Evolutionary conservation across 2,888 invertebrate genomes (phyloP).

Genomic region (Plebejus argus): DNA sequence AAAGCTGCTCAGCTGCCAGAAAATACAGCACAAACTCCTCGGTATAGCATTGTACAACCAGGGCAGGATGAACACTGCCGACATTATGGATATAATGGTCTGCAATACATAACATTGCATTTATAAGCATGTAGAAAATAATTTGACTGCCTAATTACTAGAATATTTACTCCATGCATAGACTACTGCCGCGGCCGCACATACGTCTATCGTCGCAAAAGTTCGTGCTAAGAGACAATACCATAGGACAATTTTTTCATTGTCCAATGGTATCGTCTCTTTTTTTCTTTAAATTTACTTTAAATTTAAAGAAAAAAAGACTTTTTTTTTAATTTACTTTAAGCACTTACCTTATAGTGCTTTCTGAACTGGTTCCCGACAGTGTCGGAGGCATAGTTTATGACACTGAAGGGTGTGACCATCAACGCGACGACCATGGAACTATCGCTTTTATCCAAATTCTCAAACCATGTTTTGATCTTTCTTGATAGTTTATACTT

Average conservation of each 20-base stretch:
- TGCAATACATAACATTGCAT: conserved; percentile 52
- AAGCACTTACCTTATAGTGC: conserved; percentile 75
- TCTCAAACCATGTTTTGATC: conserved; percentile 89
- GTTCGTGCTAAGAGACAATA: too few relatives aligned
- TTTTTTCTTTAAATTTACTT: too few relatives aligned
- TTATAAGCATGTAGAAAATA: too few relatives aligned
- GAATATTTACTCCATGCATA: too few relatives aligned
- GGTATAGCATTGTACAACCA: conserved; percentile 88
- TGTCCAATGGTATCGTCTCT: too few relatives aligned
- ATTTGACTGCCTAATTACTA: too few relatives aligned
- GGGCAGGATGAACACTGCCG: conserved; percentile 75
- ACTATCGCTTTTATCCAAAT: conserved; percentile 83
- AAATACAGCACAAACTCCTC: conserved; percentile 78
- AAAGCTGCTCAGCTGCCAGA: conserved; percentile 78
- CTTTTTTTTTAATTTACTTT: too few relatives aligned
- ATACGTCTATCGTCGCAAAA: too few relatives aligned
- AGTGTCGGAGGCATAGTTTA: conserved; percentile 87
- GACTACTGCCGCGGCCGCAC: too few relatives aligned
- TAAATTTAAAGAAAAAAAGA: too few relatives aligned
- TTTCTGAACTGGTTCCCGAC: conserved; percentile 86
- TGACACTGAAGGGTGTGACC: conserved; percentile 87
- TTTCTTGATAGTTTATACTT: conserved; percentile 90
- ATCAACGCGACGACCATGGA: conserved; percentile 82
- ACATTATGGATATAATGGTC: conserved; percentile 68
- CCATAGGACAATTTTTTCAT: too few relatives aligned